Evolutionary conservation across 1,140 invertebrate species (phyloP).

Genomic region (Drosophila setifemur): DNA sequence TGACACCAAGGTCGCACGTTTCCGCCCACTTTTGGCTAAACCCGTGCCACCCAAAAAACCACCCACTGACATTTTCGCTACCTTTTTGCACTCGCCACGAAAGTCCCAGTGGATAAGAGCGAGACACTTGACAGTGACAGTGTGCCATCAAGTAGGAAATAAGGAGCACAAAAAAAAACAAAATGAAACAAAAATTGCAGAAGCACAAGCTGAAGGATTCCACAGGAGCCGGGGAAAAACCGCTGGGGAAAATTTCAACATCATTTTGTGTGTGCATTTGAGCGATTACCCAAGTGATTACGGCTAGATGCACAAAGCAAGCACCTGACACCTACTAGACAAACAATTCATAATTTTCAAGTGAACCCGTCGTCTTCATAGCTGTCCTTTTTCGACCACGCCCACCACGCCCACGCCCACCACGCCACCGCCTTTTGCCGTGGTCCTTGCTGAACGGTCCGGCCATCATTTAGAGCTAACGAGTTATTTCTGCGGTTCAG

Average conservation of each 20-base stretch:
- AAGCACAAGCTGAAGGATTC: conserved; percentile 1
- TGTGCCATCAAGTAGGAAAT: neutral
- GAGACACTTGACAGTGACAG: conserved; percentile 43
- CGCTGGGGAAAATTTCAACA: conserved; percentile 38
- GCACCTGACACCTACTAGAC: conserved; percentile 52
- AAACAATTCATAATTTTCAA: conserved; percentile 57
- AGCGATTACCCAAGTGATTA: conserved; percentile 55
- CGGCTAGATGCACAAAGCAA: conserved; percentile 39
- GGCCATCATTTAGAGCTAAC: conserved; percentile 53
- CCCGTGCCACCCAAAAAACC: neutral
- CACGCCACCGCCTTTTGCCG: too few species aligned
- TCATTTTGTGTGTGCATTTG: conserved; percentile 50
- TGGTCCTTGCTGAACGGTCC: neutral
- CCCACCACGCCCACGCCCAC: too few species aligned
- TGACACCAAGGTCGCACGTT: conserved; percentile 21
- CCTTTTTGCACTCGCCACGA: neutral
- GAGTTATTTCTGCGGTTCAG: conserved; percentile 62
- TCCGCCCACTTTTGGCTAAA: too few species aligned
- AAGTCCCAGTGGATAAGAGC: conserved; percentile 26
- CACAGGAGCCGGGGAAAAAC: conserved; percentile 12
- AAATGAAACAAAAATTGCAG: neutral
- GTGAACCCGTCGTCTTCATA: conserved; percentile 24
- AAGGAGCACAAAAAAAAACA: neutral
- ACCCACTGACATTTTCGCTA: neutral
- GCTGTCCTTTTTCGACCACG: conserved; percentile 14